Conservation (phyloP, 1,140 invertebrate species). For the Nixonia krombeini region DNA sequence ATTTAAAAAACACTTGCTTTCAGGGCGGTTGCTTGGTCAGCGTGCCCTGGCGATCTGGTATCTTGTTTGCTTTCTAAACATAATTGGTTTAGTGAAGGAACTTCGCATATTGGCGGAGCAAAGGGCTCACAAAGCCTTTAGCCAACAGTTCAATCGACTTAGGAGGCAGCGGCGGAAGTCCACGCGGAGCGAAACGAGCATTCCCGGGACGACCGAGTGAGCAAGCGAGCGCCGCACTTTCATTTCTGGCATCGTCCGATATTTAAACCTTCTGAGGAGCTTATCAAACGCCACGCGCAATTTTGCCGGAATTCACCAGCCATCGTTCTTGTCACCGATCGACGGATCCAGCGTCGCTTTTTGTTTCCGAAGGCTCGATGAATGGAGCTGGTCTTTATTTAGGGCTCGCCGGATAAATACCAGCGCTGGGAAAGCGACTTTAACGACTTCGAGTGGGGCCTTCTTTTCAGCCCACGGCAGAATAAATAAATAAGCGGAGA, state of each 20-base stretch:
- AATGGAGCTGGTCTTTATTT: conserved; percentile 66
- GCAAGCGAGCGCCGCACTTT: too few relatives aligned
- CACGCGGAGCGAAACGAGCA: not conserved
- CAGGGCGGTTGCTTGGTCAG: conserved; percentile 21
- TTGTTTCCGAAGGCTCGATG: conserved; percentile 27
- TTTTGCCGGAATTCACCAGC: too few relatives aligned
- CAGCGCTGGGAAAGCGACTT: conserved; percentile 29
- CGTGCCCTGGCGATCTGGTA: conserved; percentile 30
- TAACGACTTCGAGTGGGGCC: conserved; percentile 47
- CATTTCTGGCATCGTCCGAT: too few relatives aligned
- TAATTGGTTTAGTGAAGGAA: conserved; percentile 42
- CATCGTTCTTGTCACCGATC: not conserved
- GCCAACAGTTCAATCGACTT: conserved; percentile 26
- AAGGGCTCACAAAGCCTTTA: conserved; percentile 23
- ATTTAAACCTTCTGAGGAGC: too few relatives aligned
- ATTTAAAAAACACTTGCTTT: conserved; percentile 23
- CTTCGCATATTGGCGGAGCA: conserved; percentile 29
- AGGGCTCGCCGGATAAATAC: conserved; percentile 62
- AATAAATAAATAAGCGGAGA: conserved; percentile 54
- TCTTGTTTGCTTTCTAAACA: conserved; percentile 66
- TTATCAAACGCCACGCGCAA: too few relatives aligned
- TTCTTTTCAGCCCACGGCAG: conserved; percentile 28
- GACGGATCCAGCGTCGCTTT: too few relatives aligned
- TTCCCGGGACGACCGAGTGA: too few relatives aligned
- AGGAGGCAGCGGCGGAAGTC: not conserved